A percentile compares a stretch with the other conserved stretches of the same genome.
Evolutionary conservation across 2,888 invertebrate genomes (phyloP).

Genomic region (Drosophila aldrichi): DNA sequence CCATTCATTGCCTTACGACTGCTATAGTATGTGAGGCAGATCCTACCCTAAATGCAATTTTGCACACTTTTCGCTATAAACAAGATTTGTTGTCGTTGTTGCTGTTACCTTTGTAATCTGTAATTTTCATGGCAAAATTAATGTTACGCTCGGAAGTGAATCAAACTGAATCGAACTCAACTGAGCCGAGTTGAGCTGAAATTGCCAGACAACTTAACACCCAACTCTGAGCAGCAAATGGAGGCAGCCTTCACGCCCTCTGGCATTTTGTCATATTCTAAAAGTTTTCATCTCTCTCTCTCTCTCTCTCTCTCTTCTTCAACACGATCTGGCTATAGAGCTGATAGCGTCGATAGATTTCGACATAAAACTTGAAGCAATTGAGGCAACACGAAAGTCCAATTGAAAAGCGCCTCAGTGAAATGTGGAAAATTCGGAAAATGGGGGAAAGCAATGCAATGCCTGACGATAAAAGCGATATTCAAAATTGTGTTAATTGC

Average conservation of each 20-base stretch:
- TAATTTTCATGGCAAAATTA: slow-evolving; percentile 63
- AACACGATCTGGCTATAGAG: slow-evolving; percentile 18
- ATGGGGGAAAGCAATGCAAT: slow-evolving; percentile 48
- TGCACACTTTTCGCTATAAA: slow-evolving; percentile 39
- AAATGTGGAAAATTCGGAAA: slow-evolving; percentile 20
- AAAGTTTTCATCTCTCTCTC: neutral
- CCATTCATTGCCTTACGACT: neutral
- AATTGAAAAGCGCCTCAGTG: slow-evolving; percentile 51
- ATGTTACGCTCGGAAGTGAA: slow-evolving; percentile 50
- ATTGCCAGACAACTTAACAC: slow-evolving; percentile 44
- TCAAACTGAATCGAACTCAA: slow-evolving; percentile 8
- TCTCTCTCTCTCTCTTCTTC: too few relatives aligned
- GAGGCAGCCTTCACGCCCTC: slow-evolving; percentile 39
- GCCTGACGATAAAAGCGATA: slow-evolving; percentile 62
- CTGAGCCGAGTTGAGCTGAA: neutral
- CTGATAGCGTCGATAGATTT: slow-evolving; percentile 30
- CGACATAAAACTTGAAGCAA: slow-evolving; percentile 62
- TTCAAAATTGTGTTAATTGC: slow-evolving; percentile 76
- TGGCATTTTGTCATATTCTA: slow-evolving; percentile 46
- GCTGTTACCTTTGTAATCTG: slow-evolving; percentile 29
- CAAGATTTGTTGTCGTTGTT: slow-evolving; percentile 7
- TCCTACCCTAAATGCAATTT: slow-evolving; percentile 36
- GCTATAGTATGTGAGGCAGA: neutral
- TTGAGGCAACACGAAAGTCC: slow-evolving; percentile 60
- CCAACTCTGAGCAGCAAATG: slow-evolving; percentile 6